Conservation (phyloP, 2,797 vertebrate species). For the Trachurus trachurus region DNA sequence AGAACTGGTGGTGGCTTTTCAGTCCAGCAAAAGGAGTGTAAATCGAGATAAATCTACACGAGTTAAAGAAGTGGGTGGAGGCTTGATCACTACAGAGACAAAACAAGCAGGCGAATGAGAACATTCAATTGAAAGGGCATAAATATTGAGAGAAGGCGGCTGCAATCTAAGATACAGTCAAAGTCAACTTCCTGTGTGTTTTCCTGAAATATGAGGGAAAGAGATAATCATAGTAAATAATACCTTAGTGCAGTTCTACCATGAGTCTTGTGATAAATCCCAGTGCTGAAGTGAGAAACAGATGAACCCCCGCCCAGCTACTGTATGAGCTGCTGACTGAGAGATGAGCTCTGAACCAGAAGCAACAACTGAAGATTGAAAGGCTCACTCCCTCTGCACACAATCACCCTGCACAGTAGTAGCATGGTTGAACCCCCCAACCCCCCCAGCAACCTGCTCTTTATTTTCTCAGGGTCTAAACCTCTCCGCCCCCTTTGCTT, state of each 20-base stretch:
- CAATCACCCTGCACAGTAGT: constrained; percentile 8
- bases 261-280: constrained; percentile 18
- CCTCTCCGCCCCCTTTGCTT: constrained; percentile 11
- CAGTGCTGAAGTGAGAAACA: not conserved
- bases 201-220: constrained; percentile 19
- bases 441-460: not conserved
- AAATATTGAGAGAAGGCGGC: not conserved
- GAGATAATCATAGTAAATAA: not conserved
- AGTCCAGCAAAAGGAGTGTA: not conserved
- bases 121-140: not conserved
- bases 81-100: not conserved
- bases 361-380: constrained; percentile 24
- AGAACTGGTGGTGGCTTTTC: not conserved
- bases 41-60: constrained; percentile 8
- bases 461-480: constrained; percentile 26
- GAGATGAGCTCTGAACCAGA: constrained; percentile 17
- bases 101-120: not conserved
- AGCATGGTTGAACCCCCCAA: not conserved
- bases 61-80: constrained; percentile 1
- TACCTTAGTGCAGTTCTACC: not conserved
- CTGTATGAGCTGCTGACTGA: constrained; percentile 13
- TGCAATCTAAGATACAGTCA: not conserved
- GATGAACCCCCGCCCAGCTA: constrained; percentile 8
- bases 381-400: not conserved
- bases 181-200: not conserved